Base-by-base conservation (phyloP, 2,888 invertebrate species). In the Eucera pruinosa region DNA sequence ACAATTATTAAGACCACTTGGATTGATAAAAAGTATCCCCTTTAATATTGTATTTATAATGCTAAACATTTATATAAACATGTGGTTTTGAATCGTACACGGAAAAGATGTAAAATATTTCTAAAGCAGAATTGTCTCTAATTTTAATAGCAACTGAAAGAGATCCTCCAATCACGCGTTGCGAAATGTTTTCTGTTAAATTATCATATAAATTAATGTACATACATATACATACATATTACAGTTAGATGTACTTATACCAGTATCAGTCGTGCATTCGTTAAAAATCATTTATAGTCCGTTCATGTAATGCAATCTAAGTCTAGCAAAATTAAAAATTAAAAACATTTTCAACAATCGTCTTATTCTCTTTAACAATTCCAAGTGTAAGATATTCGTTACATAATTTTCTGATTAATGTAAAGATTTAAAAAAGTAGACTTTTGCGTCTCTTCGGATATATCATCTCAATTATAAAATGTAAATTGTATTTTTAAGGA, bases 211-310 rank as follows among this genome's bases (percentile, higher is more conserved):
- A 57, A 66, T 66, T 62, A 57, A 54, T 68, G 48, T 81, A 75
- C 68, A 82, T 47, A 80, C 69, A 79, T 65, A 64, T 45, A 73
- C 47, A 64, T 50, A 77, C 54, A 70, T 66, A 67, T 62, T 27
- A 64, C 9, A 72, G 27, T 48, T 52, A 54, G 50, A 27, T 55
- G 39, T 62, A 77, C 68, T 74, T 64, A 74, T 65, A 41, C 39
- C 64, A 48, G 61, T 66, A 70, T 78, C 78, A 78, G 78, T 78
- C 78, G 66, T 74, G 58, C 58, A 60, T 54, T 66, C 57, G 33
- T 45, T 71, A 50, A 55, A 71, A 57, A 15, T 36, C 41, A 62
- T 50, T 60, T 20, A 60, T 54, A 52, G 15, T 30, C 20, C 30
- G 27, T 47, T 60, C 9, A 45, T 23, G 9, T 30, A 13, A 48